Evolutionary conservation across 2,888 invertebrate genomes (phyloP), one percentile per base, ranked within the genome.

Genomic region (Eupithecia exiguata): DNA sequence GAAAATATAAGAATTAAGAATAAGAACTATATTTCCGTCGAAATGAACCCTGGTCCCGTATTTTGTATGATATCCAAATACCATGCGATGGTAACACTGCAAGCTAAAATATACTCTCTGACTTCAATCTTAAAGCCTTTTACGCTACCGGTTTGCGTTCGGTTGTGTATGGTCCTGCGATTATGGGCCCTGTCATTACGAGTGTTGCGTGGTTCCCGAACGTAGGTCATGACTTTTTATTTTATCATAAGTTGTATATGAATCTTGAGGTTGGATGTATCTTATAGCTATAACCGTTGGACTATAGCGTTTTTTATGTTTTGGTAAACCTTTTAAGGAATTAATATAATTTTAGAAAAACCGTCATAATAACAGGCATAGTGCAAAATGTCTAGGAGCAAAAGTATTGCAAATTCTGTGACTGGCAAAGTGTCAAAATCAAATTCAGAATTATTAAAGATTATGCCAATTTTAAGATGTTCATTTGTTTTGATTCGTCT

Each of bases 161-260:
- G n/a, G 18, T 25, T 25, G 10, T 25, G 35, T 62, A 16, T 21
- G 7, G 30, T 3, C 18, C 18, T 36, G 35, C 35, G 38, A 65
- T 38, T 65, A 65, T 38, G 36, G 18, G 36, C 38, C 66, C 21
- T 68, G 65, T 72, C 76, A 76, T 74, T 74, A 76, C 73, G 70
- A 63, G 58, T 71, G 58, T 76, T 70, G 67, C 68, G 71, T 76
- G 76, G 65, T 71, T 35, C 46, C 46, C n/a, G 18, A 69, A 67
- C 75, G 69, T 61, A 21, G 49, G 70, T 70, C 74, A 40, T 72
- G 68, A 65, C 49, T 70, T 76, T 74, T 74, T 74, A 74, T 76
- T 74, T 63, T 72, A 71, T 72, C 61, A n/a, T 40, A 35, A 70
- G 53, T 18, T 35, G 46, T 65, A 58, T 69, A 49, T 53, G 61